Conservation (phyloP, 2,888 invertebrate species). For the Mesodorylaimus sp. region DNA sequence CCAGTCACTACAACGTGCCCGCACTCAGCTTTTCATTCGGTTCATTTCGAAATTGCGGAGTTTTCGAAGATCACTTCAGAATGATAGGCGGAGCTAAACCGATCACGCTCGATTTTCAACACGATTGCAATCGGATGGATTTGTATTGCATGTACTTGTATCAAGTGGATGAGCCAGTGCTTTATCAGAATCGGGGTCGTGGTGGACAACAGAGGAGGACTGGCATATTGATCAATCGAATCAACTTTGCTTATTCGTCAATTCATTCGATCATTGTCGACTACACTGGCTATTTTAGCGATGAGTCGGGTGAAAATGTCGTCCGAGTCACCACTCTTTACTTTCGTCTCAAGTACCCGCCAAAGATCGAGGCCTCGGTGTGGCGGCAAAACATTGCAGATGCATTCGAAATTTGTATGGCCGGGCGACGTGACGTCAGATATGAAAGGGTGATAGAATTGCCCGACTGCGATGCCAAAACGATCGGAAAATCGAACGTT, state of each 20-base stretch:
- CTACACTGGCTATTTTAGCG: background rate
- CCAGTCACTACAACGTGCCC: background rate
- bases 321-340: constrained; percentile 1
- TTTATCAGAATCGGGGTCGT: background rate
- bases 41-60: constrained; percentile 4
- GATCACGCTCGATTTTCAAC: constrained; percentile 5
- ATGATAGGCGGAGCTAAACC: too few species aligned
- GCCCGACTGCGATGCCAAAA: background rate
- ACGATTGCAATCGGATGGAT: constrained; percentile 1
- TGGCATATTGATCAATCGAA: background rate
- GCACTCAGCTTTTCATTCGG: constrained; percentile 1
- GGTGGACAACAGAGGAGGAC: background rate
- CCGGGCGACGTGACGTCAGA: background rate
- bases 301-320: background rate
- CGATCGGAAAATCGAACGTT: background rate
- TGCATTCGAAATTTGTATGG: background rate
- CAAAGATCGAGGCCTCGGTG: background rate
- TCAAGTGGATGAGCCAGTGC: background rate
- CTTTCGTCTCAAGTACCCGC: background rate
- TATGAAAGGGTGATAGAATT: background rate
- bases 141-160: background rate
- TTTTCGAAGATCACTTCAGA: background rate
- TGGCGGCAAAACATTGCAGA: background rate
- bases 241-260: background rate
- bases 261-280: constrained; percentile 2